Conservation (phyloP, 2,797 vertebrate species). For the Columba guinea region DNA sequence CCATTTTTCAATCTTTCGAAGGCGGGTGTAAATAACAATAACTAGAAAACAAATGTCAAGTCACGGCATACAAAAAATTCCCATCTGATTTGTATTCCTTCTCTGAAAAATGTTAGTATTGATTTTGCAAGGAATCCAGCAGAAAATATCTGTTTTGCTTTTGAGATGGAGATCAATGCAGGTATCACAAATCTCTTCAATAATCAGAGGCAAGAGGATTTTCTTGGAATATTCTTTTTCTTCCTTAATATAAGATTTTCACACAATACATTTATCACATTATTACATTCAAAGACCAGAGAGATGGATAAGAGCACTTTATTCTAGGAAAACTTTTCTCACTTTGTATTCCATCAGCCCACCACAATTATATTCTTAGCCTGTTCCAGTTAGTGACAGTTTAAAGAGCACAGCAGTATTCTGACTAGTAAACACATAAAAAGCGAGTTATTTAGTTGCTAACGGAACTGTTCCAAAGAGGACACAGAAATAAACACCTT, state of each 20-base stretch:
- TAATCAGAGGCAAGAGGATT: slow-evolving; percentile 6
- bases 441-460: neutral
- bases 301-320: neutral
- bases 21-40: neutral
- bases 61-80: neutral
- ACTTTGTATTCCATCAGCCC: neutral
- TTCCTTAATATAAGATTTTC: neutral
- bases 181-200: slow-evolving; percentile 17
- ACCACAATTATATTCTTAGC: neutral
- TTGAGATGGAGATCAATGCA: slow-evolving; percentile 3
- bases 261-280: neutral
- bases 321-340: neutral
- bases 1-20: neutral
- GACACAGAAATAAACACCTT: slow-evolving; percentile 7
- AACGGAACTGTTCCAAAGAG: neutral
- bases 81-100: neutral
- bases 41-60: neutral
- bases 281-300: neutral
- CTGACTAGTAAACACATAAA: slow-evolving; percentile 10
- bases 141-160: slow-evolving; percentile 8
- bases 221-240: slow-evolving; percentile 11
- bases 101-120: slow-evolving; percentile 20
- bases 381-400: neutral
- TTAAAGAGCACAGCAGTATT: slow-evolving; percentile 26
- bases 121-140: neutral